Conservation (phyloP, 2,888 invertebrate species). For the Cataglyphis livida region DNA sequence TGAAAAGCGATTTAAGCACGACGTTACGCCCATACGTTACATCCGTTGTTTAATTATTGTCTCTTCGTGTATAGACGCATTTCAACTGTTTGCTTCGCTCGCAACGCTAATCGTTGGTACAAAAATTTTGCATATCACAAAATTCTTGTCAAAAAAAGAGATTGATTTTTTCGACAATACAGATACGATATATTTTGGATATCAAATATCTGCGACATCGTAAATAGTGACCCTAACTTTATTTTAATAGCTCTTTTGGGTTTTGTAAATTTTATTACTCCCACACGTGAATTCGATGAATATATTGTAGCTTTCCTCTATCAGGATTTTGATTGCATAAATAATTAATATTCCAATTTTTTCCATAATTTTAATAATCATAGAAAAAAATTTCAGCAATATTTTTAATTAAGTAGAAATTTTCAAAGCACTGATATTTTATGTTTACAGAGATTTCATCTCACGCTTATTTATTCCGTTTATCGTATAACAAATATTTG, state of each 20-base stretch:
- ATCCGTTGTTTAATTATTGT: slow-evolving; percentile 26
- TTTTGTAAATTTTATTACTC: background rate
- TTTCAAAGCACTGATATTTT: background rate
- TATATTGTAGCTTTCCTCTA: background rate
- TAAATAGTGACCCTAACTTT: background rate
- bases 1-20: slow-evolving; percentile 37
- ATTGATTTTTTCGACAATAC: background rate
- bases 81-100: background rate
- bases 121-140: background rate
- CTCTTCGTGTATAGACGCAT: background rate
- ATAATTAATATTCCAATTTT: background rate
- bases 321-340: background rate
- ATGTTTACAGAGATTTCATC: background rate
- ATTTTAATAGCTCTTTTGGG: background rate
- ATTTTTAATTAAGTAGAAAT: background rate
- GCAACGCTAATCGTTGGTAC: background rate
- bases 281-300: background rate
- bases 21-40: background rate
- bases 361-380: background rate
- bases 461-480: background rate
- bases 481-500: too few relatives aligned
- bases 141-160: background rate
- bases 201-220: background rate
- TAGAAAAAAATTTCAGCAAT: background rate
- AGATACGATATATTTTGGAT: background rate